Base-by-base conservation (phyloP, 2,888 invertebrate genomes). In the Seira sanloemensis region DNA sequence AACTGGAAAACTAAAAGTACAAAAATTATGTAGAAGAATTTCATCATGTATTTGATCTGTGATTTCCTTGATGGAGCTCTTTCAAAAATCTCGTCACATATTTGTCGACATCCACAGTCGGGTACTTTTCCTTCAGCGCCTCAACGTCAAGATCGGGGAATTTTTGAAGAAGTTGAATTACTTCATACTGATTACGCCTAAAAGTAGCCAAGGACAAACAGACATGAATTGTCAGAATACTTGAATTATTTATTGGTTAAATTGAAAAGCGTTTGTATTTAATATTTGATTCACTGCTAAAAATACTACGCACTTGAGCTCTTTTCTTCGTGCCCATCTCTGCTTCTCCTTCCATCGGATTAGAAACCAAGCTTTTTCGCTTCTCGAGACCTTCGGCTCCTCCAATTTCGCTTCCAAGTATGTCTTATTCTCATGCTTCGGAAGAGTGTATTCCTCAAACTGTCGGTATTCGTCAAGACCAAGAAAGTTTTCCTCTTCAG, bases 141-240 rank as follows among this genome's bases (percentile, higher is more conserved):
- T 94, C 94, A 90, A 94, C 91, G 90, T 96, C 95, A 91, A 96
- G 91, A 90, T 97, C 93, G 0, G 97, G 97, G 91, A 95, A 97
- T 62, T 94, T 93, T 87, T 94, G 94, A 24, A 97, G 90, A 77
- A 96, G 66, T 23, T 74, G 68, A 54, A 82, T 83, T 62, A 76
- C 91, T 86, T 94, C 93, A 91, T 94, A 93, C 0, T 94, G 94
- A 90, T 95, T 94, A 90, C 69, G 24, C 78, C 86, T 87, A 84
- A 62, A 75, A 86, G 58, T 50, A n/a, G n/a, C n/a, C n/a, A n/a
- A n/a, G n/a, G 9, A 50, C 62, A 62, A 66, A 66, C 66, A 66
- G 12, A n/a, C n/a, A n/a, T n/a, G 62, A 54, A 54, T 46, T 37
- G 21, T 50, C n/a, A n/a, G n/a, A n/a, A n/a, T n/a, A n/a, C n/a